These are phyloP conservation scores for Embiotoca jacksoni DNA, from an alignment of 2,113 vertebrate genomes.

Conservation along the genomic window DNA sequence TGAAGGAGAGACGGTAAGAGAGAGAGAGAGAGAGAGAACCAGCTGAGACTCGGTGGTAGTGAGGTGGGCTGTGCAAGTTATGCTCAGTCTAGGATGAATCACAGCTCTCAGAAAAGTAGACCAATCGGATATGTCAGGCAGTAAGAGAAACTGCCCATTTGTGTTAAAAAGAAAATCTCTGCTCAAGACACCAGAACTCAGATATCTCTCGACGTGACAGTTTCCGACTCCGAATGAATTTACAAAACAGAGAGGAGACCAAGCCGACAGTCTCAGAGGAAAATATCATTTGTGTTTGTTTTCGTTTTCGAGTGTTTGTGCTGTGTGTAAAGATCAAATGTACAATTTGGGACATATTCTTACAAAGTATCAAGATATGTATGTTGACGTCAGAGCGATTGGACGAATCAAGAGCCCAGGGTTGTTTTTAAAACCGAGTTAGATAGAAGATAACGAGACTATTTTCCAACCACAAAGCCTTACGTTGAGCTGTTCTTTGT, in stretches of 20 bases:
- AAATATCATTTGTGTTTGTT: neutral
- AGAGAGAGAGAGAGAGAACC: conserved; percentile 2
- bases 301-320: no score
- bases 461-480: neutral
- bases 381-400: neutral
- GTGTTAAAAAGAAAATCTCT: conserved; percentile 62
- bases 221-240: conserved; percentile 44
- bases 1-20: neutral
- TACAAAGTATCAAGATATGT: neutral
- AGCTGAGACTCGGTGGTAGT: conserved; percentile 32
- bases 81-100: conserved; percentile 77
- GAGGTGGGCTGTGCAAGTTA: conserved; percentile 67
- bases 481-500: conserved; percentile 11
- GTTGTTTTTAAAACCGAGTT: no score
- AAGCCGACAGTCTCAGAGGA: conserved; percentile 11
- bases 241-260: conserved; percentile 23
- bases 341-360: neutral
- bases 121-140: conserved; percentile 77
- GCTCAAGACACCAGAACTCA: conserved; percentile 45
- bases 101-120: conserved; percentile 76
- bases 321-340: neutral
- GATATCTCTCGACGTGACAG: conserved; percentile 51
- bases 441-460: neutral
- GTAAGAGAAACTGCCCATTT: conserved; percentile 69
- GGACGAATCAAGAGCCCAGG: neutral